phyloP scores from a whole-genome alignment of 1,140 invertebrate species.

The Sitophilus oryzae region DNA sequence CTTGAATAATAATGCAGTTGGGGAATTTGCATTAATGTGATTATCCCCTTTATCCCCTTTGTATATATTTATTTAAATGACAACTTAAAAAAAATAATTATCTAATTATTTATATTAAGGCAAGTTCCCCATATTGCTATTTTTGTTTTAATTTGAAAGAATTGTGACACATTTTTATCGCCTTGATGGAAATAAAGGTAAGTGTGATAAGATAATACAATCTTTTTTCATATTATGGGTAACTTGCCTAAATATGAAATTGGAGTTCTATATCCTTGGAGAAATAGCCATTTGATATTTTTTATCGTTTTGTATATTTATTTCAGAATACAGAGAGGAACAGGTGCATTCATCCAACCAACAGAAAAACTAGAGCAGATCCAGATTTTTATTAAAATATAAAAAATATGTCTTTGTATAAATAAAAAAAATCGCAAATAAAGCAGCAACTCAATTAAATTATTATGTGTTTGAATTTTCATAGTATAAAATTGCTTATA shows the following conservation, averaged over 20 bases:
- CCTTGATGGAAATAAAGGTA: background rate
- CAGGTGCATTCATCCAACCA: slow-evolving; percentile 3
- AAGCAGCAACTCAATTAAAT: slow-evolving; percentile 9
- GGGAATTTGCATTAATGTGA: slow-evolving; percentile 18
- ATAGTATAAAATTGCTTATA: too few relatives aligned
- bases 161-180: background rate
- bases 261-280: background rate
- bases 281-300: too few relatives aligned
- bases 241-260: slow-evolving; percentile 15
- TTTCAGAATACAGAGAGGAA: slow-evolving; percentile 3
- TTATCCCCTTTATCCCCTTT: background rate
- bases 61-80: too few relatives aligned
- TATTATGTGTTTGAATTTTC: background rate
- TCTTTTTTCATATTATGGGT: slow-evolving; percentile 12
- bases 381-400: slow-evolving; percentile 17
- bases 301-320: background rate
- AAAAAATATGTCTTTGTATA: background rate
- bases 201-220: background rate
- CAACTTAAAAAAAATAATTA: background rate
- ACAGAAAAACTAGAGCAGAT: slow-evolving; percentile 12
- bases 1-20: slow-evolving; percentile 14
- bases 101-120: slow-evolving; percentile 13
- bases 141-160: background rate
- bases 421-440: slow-evolving; percentile 3
- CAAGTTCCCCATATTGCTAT: slow-evolving; percentile 17